Base-by-base conservation (phyloP, 2,113 vertebrate genomes). In the Quiscalus mexicanus region DNA sequence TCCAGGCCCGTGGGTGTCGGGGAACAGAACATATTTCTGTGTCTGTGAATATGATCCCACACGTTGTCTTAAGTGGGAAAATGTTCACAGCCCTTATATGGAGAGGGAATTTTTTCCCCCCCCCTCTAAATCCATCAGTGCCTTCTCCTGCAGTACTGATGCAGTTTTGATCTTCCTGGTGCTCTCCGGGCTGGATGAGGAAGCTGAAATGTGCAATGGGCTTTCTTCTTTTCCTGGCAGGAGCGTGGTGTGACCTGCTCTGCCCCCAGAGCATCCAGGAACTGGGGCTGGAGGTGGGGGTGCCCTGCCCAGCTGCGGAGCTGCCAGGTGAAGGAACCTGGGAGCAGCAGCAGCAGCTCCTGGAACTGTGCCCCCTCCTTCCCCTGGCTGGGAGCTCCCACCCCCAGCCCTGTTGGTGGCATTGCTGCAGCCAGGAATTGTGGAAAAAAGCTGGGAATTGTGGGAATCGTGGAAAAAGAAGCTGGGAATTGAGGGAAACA, bases 1-100 rank as follows among this genome's bases (percentile, higher is more conserved):
- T 97, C 92, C 97, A 89, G 91, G 87, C 88, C 94, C 79, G 94
- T 98, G 97, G 97, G 97, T 97, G 97, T 97, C 90, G 96, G 84
- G 91, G 97, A 98, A 98, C 89, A 84, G 97, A 98, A 97, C 96
- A 97, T 95, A 97, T 97, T 98, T 98, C 96, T 97, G 95, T 97
- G 94, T 97, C 96, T 98, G 95, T 91, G 97, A 97, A 97, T 97
- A 53, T 96, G 96, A 97, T 97, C 96, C 97, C 97, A 98, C 97
- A 97, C 96, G 96, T 89, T 95, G 75, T 96, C 97, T 97, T 97
- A 96, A 97, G 95, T 97, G 97, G 95, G 93, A 95, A 90, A 91
- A 94, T 97, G 93, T 97, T 97, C 93, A 33, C 91, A 96, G 92
- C 88, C 95, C 90, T 97, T 96, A 96, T 96, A 96, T 89, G 96